Conservation (phyloP, 2,888 invertebrate species). For the Rhagophthalmus giganteus region DNA sequence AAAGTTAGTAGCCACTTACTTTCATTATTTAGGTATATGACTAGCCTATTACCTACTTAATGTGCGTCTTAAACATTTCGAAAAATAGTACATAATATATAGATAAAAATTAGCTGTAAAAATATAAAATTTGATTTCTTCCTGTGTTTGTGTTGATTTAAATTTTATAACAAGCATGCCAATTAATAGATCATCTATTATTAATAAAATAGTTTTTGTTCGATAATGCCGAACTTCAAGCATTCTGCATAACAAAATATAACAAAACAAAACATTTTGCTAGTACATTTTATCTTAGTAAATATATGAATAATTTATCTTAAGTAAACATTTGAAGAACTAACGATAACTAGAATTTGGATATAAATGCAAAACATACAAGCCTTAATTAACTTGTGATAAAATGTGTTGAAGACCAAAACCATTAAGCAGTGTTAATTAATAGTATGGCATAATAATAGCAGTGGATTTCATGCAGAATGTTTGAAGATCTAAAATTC, state of each 20-base stretch:
- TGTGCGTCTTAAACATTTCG: too few species aligned
- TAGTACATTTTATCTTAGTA: slow-evolving; percentile 27
- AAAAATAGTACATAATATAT: too few species aligned
- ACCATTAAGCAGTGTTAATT: slow-evolving; percentile 44
- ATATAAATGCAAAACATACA: slow-evolving; percentile 16
- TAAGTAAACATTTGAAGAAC: background rate
- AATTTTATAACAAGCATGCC: slow-evolving; percentile 11
- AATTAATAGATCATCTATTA: slow-evolving; percentile 15
- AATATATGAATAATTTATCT: slow-evolving; percentile 4
- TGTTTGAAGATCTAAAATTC: slow-evolving; percentile 53
- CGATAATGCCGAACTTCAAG: slow-evolving; percentile 24
- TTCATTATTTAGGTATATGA: too few species aligned
- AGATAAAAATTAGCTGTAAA: too few species aligned
- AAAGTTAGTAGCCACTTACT: too few species aligned
- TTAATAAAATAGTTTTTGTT: background rate
- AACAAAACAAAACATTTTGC: slow-evolving; percentile 15
- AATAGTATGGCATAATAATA: slow-evolving; percentile 40
- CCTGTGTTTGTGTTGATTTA: background rate
- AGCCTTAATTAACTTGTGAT: slow-evolving; percentile 19
- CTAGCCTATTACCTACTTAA: too few species aligned
- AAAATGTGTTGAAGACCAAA: slow-evolving; percentile 48
- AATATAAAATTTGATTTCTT: slow-evolving; percentile 1
- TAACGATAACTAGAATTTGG: slow-evolving; percentile 10
- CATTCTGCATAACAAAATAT: slow-evolving; percentile 28
- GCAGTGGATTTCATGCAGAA: slow-evolving; percentile 53